Evolutionary conservation across 2,113 vertebrate genomes (phyloP).

Genomic region (Erythrocebus patas): DNA sequence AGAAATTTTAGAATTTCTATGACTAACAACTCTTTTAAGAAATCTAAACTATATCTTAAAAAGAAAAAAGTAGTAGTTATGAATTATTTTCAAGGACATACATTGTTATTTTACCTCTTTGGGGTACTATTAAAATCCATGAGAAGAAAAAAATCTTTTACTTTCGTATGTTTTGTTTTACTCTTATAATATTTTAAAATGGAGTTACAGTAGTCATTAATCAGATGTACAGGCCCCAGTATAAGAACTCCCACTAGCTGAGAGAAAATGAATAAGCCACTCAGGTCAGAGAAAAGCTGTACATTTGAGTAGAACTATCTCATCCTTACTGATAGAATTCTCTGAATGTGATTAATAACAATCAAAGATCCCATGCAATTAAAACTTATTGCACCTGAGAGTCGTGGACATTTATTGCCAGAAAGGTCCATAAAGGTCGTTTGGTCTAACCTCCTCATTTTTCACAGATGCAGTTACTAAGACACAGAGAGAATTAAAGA

Average conservation of each 20-base stretch:
- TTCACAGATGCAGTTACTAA: neutral
- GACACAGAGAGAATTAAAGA: neutral
- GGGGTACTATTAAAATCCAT: neutral
- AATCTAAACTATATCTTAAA: neutral
- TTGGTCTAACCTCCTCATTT: neutral
- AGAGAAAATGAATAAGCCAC: constrained; percentile 9
- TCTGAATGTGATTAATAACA: neutral
- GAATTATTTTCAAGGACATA: constrained; percentile 10
- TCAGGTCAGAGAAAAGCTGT: neutral
- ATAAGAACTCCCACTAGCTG: neutral
- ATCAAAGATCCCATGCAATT: neutral
- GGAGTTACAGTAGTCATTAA: neutral
- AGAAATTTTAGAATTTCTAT: constrained; percentile 20
- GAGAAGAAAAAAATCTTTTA: neutral
- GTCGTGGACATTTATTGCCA: neutral
- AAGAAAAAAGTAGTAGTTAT: neutral
- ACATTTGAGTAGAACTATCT: neutral
- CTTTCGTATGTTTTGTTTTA: neutral
- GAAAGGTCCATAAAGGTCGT: neutral
- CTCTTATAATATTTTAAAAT: neutral
- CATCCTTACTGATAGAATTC: neutral
- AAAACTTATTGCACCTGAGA: neutral
- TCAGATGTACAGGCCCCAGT: neutral
- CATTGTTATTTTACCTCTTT: neutral
- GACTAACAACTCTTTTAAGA: neutral